Conservation (phyloP, 2,797 vertebrate genomes). For the Percopsis omiscomaycus region DNA sequence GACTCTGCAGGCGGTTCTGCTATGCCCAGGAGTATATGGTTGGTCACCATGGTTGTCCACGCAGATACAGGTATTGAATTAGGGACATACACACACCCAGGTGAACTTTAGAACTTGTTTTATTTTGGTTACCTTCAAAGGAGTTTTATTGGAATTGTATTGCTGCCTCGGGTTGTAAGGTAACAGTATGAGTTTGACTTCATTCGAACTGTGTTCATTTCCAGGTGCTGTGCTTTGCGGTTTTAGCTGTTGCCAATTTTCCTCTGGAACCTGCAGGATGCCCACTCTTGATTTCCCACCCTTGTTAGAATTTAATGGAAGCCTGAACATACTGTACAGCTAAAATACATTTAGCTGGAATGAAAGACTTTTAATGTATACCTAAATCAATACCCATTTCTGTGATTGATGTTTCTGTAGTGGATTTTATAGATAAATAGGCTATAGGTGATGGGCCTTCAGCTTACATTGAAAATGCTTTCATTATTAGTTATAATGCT, state of each 20-base stretch:
- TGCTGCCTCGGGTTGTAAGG: no score
- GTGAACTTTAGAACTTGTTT: neutral
- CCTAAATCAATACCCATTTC: no score
- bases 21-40: conserved; percentile 73
- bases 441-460: conserved; percentile 12
- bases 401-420: no score
- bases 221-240: conserved; percentile 75
- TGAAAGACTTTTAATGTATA: no score
- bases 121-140: no score
- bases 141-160: no score
- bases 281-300: conserved; percentile 10
- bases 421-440: no score
- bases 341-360: neutral
- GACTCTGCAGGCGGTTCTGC: conserved; percentile 78
- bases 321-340: no score
- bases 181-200: no score
- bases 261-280: conserved; percentile 23
- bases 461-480: conserved; percentile 8
- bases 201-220: conserved; percentile 36
- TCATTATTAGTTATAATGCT: conserved; percentile 25
- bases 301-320: conserved; percentile 1
- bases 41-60: conserved; percentile 76
- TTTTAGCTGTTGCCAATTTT: conserved; percentile 50
- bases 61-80: conserved; percentile 69
- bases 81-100: neutral